These are phyloP conservation scores for Gallinago jamesoni DNA, from an alignment of 2,113 vertebrate genomes.

Conservation along the genomic window DNA sequence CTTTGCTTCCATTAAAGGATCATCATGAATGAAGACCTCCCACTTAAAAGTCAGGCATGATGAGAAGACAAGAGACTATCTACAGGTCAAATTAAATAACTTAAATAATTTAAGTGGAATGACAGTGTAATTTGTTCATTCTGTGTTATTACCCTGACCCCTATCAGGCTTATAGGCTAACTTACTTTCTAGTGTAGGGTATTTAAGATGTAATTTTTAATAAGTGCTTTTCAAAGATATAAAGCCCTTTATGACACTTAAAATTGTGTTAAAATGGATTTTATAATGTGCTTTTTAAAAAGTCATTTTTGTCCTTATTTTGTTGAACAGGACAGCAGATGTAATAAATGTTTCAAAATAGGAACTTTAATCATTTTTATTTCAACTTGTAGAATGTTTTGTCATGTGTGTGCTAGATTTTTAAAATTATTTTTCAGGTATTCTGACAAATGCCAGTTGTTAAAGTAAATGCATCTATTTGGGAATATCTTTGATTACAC, in stretches of 20 bases:
- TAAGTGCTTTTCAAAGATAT: slow-evolving; percentile 74
- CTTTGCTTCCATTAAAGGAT: slow-evolving; percentile 96
- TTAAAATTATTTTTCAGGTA: neutral
- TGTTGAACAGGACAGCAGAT: slow-evolving; percentile 7
- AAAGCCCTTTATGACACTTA: slow-evolving; percentile 69
- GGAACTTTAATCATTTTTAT: neutral
- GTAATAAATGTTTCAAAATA: neutral
- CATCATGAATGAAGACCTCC: slow-evolving; percentile 97
- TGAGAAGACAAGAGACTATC: slow-evolving; percentile 88
- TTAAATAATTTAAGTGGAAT: slow-evolving; percentile 96
- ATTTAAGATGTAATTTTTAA: slow-evolving; percentile 85
- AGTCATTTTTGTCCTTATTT: slow-evolving; percentile 46
- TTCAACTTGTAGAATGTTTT: neutral
- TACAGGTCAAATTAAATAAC: slow-evolving; percentile 98
- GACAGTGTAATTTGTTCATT: slow-evolving; percentile 95
- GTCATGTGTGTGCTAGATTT: neutral
- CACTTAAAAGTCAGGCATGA: slow-evolving; percentile 92
- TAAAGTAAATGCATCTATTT: neutral
- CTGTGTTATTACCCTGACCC: slow-evolving; percentile 96
- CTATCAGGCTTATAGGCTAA: slow-evolving; percentile 88
- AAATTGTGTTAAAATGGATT: slow-evolving; percentile 65
- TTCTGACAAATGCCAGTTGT: neutral
- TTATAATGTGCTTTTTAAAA: slow-evolving; percentile 52
- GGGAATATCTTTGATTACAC: neutral
- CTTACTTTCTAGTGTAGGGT: slow-evolving; percentile 82